Evolutionary conservation across 2,797 vertebrate genomes (phyloP).

Genomic region (Pelochelys cantorii): DNA sequence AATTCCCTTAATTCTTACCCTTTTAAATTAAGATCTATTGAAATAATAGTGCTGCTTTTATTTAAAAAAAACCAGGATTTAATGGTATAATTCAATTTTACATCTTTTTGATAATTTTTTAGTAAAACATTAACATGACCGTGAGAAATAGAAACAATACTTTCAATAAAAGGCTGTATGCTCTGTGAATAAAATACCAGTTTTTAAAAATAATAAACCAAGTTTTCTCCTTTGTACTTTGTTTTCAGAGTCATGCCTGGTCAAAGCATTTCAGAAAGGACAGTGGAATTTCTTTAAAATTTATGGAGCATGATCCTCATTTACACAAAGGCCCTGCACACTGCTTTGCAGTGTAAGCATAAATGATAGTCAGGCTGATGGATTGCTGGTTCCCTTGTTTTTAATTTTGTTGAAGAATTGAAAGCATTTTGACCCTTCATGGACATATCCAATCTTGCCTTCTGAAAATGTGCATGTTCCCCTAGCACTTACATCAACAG

Average conservation of each 20-base stretch:
- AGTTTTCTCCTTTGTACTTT: not conserved
- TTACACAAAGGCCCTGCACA: not conserved
- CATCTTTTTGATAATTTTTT: not conserved
- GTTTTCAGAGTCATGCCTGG: not conserved
- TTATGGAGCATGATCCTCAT: not conserved
- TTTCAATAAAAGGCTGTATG: not conserved
- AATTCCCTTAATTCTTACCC: not conserved
- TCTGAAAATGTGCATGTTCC: not conserved
- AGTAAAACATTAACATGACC: not conserved
- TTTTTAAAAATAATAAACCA: not conserved
- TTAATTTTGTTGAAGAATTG: not conserved
- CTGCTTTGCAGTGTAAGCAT: not conserved
- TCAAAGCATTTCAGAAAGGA: not conserved
- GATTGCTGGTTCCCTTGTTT: not conserved
- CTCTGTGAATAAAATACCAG: not conserved
- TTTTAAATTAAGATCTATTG: not conserved
- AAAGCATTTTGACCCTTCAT: not conserved
- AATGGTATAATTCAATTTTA: conserved; percentile 1
- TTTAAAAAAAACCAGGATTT: not conserved
- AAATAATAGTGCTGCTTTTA: fast-evolving
- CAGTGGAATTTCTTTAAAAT: conserved; percentile 8
- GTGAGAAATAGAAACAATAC: not conserved
- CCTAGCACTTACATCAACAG: not conserved
- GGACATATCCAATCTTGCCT: not conserved
- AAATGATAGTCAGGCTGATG: not conserved